Percentiles rank a stretch among this genome's conserved stretches.
Evolutionary conservation across 2,797 vertebrate genomes (phyloP).

Genomic region (Lagothrix lagotricha): DNA sequence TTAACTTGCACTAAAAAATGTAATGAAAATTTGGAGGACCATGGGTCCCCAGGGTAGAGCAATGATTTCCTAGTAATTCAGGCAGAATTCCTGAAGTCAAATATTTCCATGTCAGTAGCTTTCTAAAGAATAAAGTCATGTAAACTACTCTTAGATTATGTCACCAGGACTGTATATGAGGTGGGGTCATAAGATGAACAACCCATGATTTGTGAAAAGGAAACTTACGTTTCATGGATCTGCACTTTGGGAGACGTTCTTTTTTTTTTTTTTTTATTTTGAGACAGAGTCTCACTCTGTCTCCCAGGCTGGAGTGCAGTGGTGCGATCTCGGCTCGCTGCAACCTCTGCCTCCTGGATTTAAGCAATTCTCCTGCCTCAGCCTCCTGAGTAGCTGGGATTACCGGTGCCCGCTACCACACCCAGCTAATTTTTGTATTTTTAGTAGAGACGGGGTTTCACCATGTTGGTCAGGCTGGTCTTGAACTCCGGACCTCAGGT

Average conservation of each 20-base stretch:
- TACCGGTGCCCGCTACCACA: neutral
- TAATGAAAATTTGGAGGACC: neutral
- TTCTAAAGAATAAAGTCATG: neutral
- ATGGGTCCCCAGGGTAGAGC: neutral
- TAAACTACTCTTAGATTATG: neutral
- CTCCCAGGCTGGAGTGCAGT: neutral
- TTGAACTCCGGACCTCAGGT: neutral
- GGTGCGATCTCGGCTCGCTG: neutral
- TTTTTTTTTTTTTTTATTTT: neutral
- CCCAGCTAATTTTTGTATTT: neutral
- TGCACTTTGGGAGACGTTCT: neutral
- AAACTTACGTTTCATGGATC: neutral
- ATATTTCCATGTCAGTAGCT: neutral
- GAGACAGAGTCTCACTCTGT: neutral
- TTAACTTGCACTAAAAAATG: neutral
- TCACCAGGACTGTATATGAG: neutral
- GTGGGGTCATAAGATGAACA: neutral
- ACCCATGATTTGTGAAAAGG: neutral
- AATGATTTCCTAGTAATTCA: neutral
- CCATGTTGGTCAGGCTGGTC: neutral
- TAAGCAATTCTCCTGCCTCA: neutral
- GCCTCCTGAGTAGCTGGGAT: neutral
- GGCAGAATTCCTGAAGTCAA: neutral
- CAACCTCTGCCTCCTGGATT: neutral
- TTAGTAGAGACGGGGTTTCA: neutral